Conservation (phyloP, 2,113 vertebrate species). For the Eulemur macaco region DNA sequence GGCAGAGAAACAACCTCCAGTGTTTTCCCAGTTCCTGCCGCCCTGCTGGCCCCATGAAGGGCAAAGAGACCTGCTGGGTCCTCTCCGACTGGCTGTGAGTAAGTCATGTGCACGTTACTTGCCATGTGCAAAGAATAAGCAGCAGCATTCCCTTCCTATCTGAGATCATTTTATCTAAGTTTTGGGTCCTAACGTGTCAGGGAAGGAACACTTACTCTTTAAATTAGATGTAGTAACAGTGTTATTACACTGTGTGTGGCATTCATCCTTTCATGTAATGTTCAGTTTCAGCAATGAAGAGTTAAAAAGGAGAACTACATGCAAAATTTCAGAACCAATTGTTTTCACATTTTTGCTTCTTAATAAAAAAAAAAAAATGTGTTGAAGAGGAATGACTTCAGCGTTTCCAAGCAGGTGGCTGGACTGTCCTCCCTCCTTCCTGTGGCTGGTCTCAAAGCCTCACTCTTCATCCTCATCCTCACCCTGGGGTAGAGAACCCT, state of each 20-base stretch:
- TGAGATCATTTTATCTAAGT: not conserved
- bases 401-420: not conserved
- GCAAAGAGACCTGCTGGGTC: not conserved
- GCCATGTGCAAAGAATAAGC: not conserved
- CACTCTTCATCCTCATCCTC: not conserved
- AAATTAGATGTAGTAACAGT: not conserved
- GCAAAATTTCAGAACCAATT: not conserved
- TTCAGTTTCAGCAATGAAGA: not conserved
- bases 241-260: not conserved
- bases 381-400: not conserved
- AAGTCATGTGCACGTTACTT: not conserved
- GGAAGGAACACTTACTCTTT: not conserved
- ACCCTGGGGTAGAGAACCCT: not conserved
- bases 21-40: not conserved
- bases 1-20: not conserved
- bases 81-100: not conserved
- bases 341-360: not conserved
- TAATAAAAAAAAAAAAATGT: not conserved
- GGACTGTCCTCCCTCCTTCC: not conserved
- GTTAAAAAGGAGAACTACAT: not conserved
- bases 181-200: not conserved
- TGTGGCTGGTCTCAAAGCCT: not conserved
- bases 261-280: not conserved
- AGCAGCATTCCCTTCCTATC: not conserved
- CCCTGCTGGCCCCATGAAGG: not conserved